These are phyloP conservation scores for Macrosteles quadrilineatus DNA, from an alignment of 1,140 invertebrate genomes.

Conservation along the genomic window DNA sequence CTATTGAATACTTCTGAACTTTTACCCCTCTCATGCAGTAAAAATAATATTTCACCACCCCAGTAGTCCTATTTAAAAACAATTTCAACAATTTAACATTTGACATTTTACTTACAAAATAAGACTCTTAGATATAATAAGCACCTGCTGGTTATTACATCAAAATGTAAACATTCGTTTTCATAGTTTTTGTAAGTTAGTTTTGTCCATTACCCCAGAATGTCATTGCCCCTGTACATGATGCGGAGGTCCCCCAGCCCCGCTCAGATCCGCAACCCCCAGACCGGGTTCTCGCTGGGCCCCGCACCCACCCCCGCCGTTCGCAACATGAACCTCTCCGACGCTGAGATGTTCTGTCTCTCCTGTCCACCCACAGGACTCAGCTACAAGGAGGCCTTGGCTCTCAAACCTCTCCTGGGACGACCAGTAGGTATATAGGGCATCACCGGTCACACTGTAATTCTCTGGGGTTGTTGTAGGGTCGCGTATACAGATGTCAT, in stretches of 20 bases:
- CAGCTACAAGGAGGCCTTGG: slow-evolving; percentile 46
- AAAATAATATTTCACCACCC: too few species aligned
- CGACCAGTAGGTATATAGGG: slow-evolving; percentile 27
- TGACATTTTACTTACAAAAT: too few species aligned
- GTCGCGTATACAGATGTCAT: too few species aligned
- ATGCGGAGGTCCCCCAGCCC: slow-evolving; percentile 17
- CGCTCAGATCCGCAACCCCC: not conserved
- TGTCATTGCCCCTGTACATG: not conserved
- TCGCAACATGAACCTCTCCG: not conserved
- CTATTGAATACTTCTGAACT: too few species aligned
- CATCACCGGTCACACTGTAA: not conserved
- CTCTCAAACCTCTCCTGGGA: slow-evolving; percentile 40
- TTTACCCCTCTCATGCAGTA: too few species aligned
- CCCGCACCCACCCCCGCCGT: slow-evolving; percentile 21
- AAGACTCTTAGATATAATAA: too few species aligned
- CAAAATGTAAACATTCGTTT: too few species aligned
- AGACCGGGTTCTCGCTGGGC: not conserved
- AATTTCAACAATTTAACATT: too few species aligned
- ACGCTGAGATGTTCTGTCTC: slow-evolving; percentile 42
- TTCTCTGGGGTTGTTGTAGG: not conserved
- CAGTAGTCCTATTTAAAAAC: too few species aligned
- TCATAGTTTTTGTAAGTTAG: too few species aligned
- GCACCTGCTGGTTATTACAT: too few species aligned
- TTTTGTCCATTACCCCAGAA: too few species aligned
- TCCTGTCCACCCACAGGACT: slow-evolving; percentile 47